Evolutionary conservation across 1,140 invertebrate species (phyloP), one percentile per base, ranked within the genome.

Genomic region (Euura saliciscinereae): DNA sequence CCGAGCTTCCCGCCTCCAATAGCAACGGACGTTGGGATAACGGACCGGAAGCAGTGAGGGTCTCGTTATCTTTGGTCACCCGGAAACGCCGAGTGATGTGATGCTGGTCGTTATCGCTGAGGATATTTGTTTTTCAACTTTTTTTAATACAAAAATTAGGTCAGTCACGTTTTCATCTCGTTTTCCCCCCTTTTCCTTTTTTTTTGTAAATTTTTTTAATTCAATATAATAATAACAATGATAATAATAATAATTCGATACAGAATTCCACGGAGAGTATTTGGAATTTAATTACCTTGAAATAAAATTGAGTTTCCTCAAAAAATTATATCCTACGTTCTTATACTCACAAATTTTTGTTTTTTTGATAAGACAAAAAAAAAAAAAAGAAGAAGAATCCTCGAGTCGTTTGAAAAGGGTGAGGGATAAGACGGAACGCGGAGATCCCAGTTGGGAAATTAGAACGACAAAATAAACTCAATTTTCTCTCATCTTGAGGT

Each of bases 51-150:
- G 51, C 13, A n/a, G 8, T 4, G 51, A 59, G 51, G 51, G 51
- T 11, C 51, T 59, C 51, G 51, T 59, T 59, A 59, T 59, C 51
- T 59, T n/a, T 59, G 51, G 51, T 59, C 51, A 59, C 51, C 51
- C 10, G 51, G 51, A 59, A 59, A 59, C 13, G 51, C 51, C 8
- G 13, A 11, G 8, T 59, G 51, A 59, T 59, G 51, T n/a, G 51
- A 59, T 4, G 51, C 8, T 59, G 51, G 51, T 59, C 51, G 51
- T 59, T 59, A 59, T 59, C 51, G 13, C 51, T 59, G 51, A 59
- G 13, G 13, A 59, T 59, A 28, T 28, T 28, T 1, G 28, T 28
- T 28, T 28, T 28, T 28, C 1, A 28, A 28, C 28, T 28, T 28
- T 28, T 28, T 28, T 28, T 28, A 28, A 28, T 28, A 28, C 28